Percentiles rank a stretch among this genome's conserved stretches.
Evolutionary conservation across 2,888 invertebrate genomes (phyloP).

Genomic region (Sepiola atlantica): DNA sequence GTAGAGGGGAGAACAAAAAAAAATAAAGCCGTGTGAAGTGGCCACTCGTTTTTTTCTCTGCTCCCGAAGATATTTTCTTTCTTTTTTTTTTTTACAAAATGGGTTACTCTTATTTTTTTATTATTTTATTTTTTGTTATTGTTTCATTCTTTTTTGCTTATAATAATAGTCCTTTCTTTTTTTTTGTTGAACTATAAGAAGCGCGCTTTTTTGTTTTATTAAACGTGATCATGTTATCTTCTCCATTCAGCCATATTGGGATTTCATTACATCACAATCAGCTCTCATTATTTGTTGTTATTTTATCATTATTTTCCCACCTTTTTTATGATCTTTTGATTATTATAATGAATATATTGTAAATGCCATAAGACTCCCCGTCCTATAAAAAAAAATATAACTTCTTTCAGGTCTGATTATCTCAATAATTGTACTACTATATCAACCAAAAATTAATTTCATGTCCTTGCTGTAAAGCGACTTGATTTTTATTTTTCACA

Average conservation of each 20-base stretch:
- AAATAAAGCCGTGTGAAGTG: slow-evolving; percentile 12
- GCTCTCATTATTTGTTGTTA: not conserved
- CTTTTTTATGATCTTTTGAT: not conserved
- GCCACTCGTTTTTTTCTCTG: not conserved
- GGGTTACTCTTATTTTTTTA: not conserved
- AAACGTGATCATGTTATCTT: slow-evolving; percentile 11
- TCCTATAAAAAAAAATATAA: not conserved
- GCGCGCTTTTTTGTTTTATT: not conserved
- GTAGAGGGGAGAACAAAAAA: not conserved
- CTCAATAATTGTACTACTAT: not conserved
- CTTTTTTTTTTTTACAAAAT: not conserved
- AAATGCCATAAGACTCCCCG: not conserved
- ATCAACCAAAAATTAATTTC: not conserved
- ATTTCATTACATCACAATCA: not conserved
- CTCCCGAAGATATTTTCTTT: not conserved
- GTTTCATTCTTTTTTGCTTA: not conserved
- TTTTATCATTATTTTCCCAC: not conserved
- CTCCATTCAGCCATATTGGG: not conserved
- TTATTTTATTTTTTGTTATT: not conserved
- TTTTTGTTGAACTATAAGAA: not conserved
- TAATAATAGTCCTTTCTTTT: not conserved
- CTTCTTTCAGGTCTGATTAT: not conserved
- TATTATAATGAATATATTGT: not conserved
- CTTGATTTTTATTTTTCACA: too few relatives aligned
- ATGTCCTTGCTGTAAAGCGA: not conserved